These are phyloP conservation scores for Drosophila subobscura DNA, from an alignment of 1,140 invertebrate species.

Conservation along the genomic window DNA sequence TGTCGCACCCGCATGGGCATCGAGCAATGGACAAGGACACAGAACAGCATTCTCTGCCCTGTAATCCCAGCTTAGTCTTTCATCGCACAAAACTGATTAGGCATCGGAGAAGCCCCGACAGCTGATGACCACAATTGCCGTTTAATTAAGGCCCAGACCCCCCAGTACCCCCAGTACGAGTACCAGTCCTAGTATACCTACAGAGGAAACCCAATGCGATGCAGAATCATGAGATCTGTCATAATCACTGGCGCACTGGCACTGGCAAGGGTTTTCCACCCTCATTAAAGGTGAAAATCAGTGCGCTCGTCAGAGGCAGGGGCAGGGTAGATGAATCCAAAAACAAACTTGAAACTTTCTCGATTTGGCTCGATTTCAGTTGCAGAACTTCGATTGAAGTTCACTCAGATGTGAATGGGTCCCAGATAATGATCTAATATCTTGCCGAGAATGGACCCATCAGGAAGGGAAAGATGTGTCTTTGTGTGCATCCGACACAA, in stretches of 20 bases:
- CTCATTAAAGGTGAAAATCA: conserved; percentile 52
- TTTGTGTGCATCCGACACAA: conserved; percentile 46
- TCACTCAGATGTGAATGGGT: conserved; percentile 20
- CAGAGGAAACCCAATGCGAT: conserved; percentile 22
- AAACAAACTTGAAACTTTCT: conserved; percentile 16
- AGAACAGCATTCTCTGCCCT: conserved; percentile 10
- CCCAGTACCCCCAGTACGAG: background rate
- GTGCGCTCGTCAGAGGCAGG: too few species aligned
- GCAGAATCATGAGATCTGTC: conserved; percentile 44
- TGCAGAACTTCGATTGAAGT: conserved; percentile 31
- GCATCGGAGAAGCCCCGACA: conserved; percentile 33
- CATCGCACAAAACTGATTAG: conserved; percentile 65
- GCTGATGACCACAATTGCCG: conserved; percentile 56
- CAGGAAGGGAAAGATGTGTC: conserved; percentile 13
- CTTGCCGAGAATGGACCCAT: background rate
- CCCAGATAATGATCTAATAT: background rate
- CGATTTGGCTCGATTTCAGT: background rate
- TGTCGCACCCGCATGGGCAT: conserved; percentile 43
- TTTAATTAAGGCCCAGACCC: conserved; percentile 60
- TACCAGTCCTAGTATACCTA: conserved; percentile 3
- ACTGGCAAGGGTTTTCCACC: conserved; percentile 17
- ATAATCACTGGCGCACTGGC: conserved; percentile 42
- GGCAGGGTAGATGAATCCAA: background rate
- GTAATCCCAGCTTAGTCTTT: conserved; percentile 66
- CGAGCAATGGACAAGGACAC: background rate